Evolutionary conservation across 2,888 invertebrate species (phyloP).

Genomic region (Acleris holmiana): DNA sequence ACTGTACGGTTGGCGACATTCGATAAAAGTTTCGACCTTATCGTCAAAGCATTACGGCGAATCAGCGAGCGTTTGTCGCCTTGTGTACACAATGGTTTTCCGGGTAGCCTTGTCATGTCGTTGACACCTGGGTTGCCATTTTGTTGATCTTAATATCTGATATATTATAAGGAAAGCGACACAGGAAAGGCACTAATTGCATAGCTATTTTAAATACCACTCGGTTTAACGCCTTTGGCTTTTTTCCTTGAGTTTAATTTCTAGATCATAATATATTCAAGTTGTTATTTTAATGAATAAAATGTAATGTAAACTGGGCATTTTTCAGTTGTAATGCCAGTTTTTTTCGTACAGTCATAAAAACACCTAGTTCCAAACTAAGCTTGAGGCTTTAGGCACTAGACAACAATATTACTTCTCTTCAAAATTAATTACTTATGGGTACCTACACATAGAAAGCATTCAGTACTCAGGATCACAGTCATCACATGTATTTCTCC

Average conservation of each 20-base stretch:
- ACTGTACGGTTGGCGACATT: not conserved
- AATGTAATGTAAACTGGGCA: too few relatives aligned
- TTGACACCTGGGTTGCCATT: constrained; percentile 50
- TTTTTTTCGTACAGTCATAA: too few relatives aligned
- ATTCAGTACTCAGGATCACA: too few relatives aligned
- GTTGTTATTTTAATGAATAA: too few relatives aligned
- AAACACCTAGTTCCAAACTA: too few relatives aligned
- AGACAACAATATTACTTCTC: too few relatives aligned
- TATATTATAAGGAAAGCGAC: constrained; percentile 36
- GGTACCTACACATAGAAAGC: too few relatives aligned
- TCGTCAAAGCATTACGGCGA: not conserved
- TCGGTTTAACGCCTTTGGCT: not conserved
- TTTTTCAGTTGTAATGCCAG: too few relatives aligned
- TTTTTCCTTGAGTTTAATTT: not conserved
- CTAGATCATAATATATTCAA: too few relatives aligned
- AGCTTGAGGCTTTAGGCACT: too few relatives aligned
- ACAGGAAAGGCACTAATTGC: constrained; percentile 26
- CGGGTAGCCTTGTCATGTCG: constrained; percentile 57
- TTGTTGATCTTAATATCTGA: constrained; percentile 40
- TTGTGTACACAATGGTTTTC: constrained; percentile 46
- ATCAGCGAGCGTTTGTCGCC: constrained; percentile 3
- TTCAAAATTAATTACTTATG: too few relatives aligned
- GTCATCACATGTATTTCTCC: too few relatives aligned
- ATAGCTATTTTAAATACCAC: constrained; percentile 31
- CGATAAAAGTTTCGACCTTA: constrained; percentile 14